Evolutionary conservation across 2,113 vertebrate genomes (phyloP).

Genomic region (Saccopteryx bilineata): DNA sequence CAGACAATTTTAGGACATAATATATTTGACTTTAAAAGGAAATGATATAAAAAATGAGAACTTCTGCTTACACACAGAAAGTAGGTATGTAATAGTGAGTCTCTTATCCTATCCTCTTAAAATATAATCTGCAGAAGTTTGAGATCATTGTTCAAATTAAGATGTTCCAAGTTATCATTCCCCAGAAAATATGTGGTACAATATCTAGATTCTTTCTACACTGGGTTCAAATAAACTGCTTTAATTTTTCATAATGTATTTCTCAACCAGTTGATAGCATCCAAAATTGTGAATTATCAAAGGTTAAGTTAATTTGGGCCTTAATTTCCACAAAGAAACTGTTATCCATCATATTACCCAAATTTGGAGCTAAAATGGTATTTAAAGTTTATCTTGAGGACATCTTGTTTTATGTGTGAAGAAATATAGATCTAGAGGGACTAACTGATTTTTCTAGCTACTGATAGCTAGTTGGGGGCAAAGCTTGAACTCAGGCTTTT

Average conservation of each 20-base stretch:
- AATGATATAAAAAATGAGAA: constrained; percentile 74
- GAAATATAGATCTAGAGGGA: neutral
- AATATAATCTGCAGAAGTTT: constrained; percentile 54
- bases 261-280: constrained; percentile 73
- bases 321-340: neutral
- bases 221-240: constrained; percentile 65
- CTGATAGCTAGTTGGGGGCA: neutral
- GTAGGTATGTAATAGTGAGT: constrained; percentile 51
- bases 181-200: constrained; percentile 43
- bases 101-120: constrained; percentile 33
- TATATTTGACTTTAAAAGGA: constrained; percentile 80
- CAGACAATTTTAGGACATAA: constrained; percentile 72
- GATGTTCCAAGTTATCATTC: constrained; percentile 60
- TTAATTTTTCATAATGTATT: constrained; percentile 78
- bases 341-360: neutral
- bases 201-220: constrained; percentile 67
- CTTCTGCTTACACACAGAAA: constrained; percentile 51
- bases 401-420: neutral
- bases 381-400: neutral
- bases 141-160: constrained; percentile 31
- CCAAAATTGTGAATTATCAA: constrained; percentile 81
- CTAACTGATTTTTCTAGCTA: constrained; percentile 17
- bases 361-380: neutral
- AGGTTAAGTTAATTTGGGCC: constrained; percentile 83
- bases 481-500: constrained; percentile 45